Conservation (phyloP, 2,797 vertebrate species). For the Thunnus albacares region DNA sequence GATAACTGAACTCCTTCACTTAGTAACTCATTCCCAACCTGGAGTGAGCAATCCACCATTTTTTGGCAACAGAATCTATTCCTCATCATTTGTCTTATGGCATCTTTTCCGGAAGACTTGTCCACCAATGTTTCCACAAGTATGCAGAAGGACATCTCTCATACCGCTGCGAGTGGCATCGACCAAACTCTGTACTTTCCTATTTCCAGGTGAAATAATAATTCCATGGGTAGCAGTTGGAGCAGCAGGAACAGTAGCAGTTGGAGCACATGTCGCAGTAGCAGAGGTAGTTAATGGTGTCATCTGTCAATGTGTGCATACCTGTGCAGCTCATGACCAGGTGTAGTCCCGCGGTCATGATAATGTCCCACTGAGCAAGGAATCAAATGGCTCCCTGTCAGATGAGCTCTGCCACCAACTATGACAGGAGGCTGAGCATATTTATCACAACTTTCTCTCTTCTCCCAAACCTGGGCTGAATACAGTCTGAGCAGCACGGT, state of each 20-base stretch:
- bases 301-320: conserved; percentile 9
- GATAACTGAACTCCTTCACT: background rate
- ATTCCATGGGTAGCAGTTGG: background rate
- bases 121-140: background rate
- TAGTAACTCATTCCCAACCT: background rate
- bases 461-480: conserved; percentile 52
- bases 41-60: background rate
- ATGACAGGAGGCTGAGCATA: background rate
- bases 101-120: background rate
- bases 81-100: background rate
- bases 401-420: conserved; percentile 9
- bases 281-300: background rate
- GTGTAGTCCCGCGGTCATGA: conserved; percentile 1
- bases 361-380: background rate
- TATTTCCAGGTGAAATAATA: background rate
- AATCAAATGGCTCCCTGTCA: conserved; percentile 18
- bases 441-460: conserved; percentile 14
- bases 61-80: background rate
- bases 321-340: conserved; percentile 19
- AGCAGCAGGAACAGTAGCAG: background rate
- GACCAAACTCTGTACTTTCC: background rate
- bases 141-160: background rate
- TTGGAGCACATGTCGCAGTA: background rate
- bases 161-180: background rate
- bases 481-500: conserved; percentile 54